phyloP scores from a whole-genome alignment of 2,888 invertebrate genomes.

The Polymixis lichenea region DNA sequence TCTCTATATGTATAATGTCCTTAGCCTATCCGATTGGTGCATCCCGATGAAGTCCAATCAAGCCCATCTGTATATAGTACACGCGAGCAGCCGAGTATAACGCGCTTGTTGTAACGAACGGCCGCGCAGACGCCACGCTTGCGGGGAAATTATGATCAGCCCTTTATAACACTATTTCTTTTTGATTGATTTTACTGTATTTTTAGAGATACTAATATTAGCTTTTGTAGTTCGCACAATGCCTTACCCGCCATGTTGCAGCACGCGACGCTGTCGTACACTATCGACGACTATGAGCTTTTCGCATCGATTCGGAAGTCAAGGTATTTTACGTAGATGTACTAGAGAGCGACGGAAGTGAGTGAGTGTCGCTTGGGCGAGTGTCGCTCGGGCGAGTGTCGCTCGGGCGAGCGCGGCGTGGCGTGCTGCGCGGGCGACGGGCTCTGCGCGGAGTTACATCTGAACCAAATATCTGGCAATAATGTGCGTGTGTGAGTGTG shows the following conservation, averaged over 20 bases:
- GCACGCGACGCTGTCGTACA: conserved; percentile 27
- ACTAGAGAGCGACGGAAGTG: conserved; percentile 8
- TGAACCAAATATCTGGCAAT: conserved; percentile 76
- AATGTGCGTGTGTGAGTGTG: conserved; percentile 72
- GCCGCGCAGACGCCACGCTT: conserved; percentile 58
- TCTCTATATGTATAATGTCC: not conserved
- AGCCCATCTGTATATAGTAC: conserved; percentile 23
- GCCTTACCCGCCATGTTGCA: conserved; percentile 53
- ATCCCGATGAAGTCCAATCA: not conserved
- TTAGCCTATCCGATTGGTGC: not conserved
- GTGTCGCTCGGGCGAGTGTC: conserved; percentile 13
- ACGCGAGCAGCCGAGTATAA: conserved; percentile 56
- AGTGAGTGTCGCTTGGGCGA: not conserved
- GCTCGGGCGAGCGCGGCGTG: not conserved
- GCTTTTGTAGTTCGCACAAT: conserved; percentile 71
- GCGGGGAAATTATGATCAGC: conserved; percentile 61
- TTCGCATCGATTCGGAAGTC: conserved; percentile 51
- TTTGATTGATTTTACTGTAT: conserved; percentile 71
- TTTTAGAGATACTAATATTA: conserved; percentile 70
- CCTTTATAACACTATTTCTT: conserved; percentile 71
- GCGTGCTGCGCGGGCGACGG: conserved; percentile 22
- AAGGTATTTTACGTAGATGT: conserved; percentile 60
- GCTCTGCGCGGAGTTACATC: conserved; percentile 69
- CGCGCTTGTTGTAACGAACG: conserved; percentile 64
- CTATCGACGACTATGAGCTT: conserved; percentile 43